Percentiles rank a stretch among this genome's conserved stretches.
Evolutionary conservation across 2,888 invertebrate species (phyloP).

Genomic region (Eurytoma californica): DNA sequence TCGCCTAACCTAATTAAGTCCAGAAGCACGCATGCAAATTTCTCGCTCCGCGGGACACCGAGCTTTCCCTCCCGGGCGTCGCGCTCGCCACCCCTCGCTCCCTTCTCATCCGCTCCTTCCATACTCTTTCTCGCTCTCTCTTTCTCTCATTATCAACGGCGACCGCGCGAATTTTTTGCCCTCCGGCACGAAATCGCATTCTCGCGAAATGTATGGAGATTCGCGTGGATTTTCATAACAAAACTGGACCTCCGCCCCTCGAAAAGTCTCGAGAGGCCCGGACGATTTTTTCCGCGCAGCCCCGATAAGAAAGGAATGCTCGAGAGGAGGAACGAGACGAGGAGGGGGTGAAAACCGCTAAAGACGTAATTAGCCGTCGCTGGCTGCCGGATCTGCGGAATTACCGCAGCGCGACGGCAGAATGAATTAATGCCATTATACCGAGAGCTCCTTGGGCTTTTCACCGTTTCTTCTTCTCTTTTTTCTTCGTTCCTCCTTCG

Average conservation of each 20-base stretch:
- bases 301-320: slow-evolving; percentile 34
- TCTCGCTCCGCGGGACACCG: slow-evolving; percentile 67
- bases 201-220: slow-evolving; percentile 22
- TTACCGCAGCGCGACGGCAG: slow-evolving; percentile 60
- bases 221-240: slow-evolving; percentile 31
- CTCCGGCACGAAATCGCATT: slow-evolving; percentile 33
- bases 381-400: slow-evolving; percentile 62
- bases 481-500: slow-evolving; percentile 26
- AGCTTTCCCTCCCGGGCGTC: slow-evolving; percentile 42
- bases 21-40: slow-evolving; percentile 70
- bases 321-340: slow-evolving; percentile 1
- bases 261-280: slow-evolving; percentile 36
- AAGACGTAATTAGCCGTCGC: slow-evolving; percentile 37
- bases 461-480: slow-evolving; percentile 31
- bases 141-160: slow-evolving; percentile 3
- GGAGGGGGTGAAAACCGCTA: slow-evolving; percentile 11
- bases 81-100: slow-evolving; percentile 40
- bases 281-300: slow-evolving; percentile 21
- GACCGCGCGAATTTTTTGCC: slow-evolving; percentile 8
- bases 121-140: slow-evolving; percentile 46
- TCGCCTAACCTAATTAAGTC: slow-evolving; percentile 72
- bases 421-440: slow-evolving; percentile 70
- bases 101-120: slow-evolving; percentile 24
- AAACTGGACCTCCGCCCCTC: background rate
- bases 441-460: slow-evolving; percentile 48